These are phyloP conservation scores for Percopsis omiscomaycus DNA, from an alignment of 2,797 vertebrate species.

Conservation along the genomic window DNA sequence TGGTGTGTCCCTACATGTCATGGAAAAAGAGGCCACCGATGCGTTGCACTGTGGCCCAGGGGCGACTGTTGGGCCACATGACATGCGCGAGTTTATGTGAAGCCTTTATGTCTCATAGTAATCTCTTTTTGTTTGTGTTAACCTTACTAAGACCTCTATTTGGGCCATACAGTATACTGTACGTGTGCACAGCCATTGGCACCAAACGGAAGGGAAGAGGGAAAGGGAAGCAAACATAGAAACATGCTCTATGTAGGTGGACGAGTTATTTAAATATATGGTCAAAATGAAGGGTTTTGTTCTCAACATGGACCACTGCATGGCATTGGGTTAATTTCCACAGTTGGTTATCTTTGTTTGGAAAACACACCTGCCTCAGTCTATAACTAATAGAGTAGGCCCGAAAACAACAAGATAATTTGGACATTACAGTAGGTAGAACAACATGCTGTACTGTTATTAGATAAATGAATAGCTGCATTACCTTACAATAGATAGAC, in stretches of 20 bases:
- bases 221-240: background rate
- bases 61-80: slow-evolving; percentile 63
- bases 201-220: no score
- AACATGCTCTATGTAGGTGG: background rate
- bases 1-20: slow-evolving; percentile 55
- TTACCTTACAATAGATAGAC: slow-evolving; percentile 5
- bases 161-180: slow-evolving; percentile 33
- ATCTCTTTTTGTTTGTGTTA: slow-evolving; percentile 57
- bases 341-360: slow-evolving; percentile 67
- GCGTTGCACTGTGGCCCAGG: slow-evolving; percentile 58
- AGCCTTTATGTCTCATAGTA: slow-evolving; percentile 60
- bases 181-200: background rate
- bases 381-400: slow-evolving; percentile 72
- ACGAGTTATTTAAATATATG: background rate
- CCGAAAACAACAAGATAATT: no score
- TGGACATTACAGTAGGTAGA: background rate
- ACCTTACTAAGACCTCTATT: slow-evolving; percentile 33
- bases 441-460: no score
- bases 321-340: slow-evolving; percentile 64
- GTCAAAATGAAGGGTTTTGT: background rate
- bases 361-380: slow-evolving; percentile 68
- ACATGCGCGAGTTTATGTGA: slow-evolving; percentile 65
- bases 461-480: background rate
- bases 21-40: slow-evolving; percentile 72
- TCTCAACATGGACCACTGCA: slow-evolving; percentile 16